Base-by-base conservation (phyloP, 2,888 invertebrate species). In the Sesia bembeciformis region DNA sequence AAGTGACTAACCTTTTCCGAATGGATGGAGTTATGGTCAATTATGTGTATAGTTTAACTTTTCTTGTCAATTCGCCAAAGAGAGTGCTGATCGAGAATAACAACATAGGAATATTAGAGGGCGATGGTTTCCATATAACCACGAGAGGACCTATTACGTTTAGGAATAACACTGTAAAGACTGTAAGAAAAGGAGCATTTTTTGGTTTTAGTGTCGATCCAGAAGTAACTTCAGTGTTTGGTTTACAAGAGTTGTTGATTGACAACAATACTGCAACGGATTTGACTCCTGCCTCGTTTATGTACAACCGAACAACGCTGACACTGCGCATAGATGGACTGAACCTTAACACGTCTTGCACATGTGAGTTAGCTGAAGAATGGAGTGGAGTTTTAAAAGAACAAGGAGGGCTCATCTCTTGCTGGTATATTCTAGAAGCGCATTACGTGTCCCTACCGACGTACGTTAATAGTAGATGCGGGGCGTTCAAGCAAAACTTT, bases 21-120 rank as follows among this genome's bases (percentile, higher is more conserved):
- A 90, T 96, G 67, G 91, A 92, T 59, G 92, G 93, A 60, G 92
- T 94, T 58, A 87, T 74, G 51, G 91, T 95, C 66, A 89, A 91
- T 55, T 90, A 87, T 60, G 79, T 96, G 52, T 90, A 91, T 63
- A 93, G 95, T 64, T 92, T 92, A 61, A 93, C 94, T 39, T 94
- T 95, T 81, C 92, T 93, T 63, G 89, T 94, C 60, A 90, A 83
- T 64, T 90, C 91, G 66, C 92, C 93, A 66, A 89, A 90, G 72
- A 90, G 88, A 62, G 91, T 94, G 58, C 87, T 91, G 58, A 89
- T 94, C 65, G 90, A 90, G 58, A 91, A 91, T 73, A 93, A 92
- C 63, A 70, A 75, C 4, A 90, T 94, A 59, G 87, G 88, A 8
- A 86, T 83, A 43, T 71, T 94, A 58, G 93, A 93, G 65, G 91